Base-by-base conservation (phyloP, 2,797 vertebrate genomes). In the Leptoclinus maculatus region DNA sequence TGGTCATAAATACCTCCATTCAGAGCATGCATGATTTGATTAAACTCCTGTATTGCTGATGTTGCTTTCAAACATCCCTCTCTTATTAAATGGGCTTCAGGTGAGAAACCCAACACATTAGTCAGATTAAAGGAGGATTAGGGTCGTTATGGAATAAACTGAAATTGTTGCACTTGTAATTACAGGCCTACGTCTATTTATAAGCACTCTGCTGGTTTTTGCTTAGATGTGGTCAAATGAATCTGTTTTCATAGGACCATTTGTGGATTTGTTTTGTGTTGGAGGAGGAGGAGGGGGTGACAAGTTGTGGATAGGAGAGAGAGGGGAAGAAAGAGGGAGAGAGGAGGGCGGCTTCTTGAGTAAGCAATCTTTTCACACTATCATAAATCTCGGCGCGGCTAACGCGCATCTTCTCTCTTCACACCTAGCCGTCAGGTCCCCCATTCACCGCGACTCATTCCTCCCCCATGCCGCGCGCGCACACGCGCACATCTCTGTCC, bases 321-420 rank as follows among this genome's bases (percentile, higher is more conserved):
- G 62, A 66, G 56, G 19, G 45, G 19, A 17, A 25, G n/a, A 62
- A 57, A 76, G 43, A 75, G 32, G 71, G 54, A 54, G 25, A 29
- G 60, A 21, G 65, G 56, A 62, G 34, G 34, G 62, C 1, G 58
- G 72, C 63, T 83, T 89, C 79, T 88, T 85, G 88, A 95, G 95
- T 95, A 94, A 97, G 95, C 95, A 96, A 91, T 95, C 93, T 93
- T 93, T 95, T 93, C 82, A 93, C 91, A 85, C 89, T 86, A 87
- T 91, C 95, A 96, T 97, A 97, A 97, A 98, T 97, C 97, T 97
- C 92, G 14, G 71, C 16, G 62, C 23, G 25, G 86, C 73, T 70
- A 87, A 90, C 92, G 93, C 93, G 91, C 93, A 89, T 95, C 94
- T 94, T 92, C 84, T 93, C 83, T 94, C 76, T 77, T 95, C 95